phyloP scores from a whole-genome alignment of 2,888 invertebrate species.

The Pseudococcus viburni region DNA sequence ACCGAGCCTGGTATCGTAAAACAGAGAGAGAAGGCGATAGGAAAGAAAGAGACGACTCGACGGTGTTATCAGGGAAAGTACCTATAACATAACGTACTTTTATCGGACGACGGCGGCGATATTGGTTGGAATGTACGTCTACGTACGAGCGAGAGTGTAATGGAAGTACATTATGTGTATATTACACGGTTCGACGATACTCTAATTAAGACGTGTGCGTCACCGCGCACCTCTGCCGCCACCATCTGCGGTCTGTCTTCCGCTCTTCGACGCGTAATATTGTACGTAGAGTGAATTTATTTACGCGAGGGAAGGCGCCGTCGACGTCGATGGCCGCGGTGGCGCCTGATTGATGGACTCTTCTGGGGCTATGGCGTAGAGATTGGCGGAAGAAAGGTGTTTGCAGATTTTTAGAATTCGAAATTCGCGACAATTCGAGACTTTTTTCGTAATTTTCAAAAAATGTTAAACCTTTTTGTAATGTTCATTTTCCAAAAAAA shows the following conservation, averaged over 20 bases:
- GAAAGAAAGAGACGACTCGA: not conserved
- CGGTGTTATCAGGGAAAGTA: not conserved
- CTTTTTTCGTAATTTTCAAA: too few relatives aligned
- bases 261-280: not conserved
- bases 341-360: too few relatives aligned
- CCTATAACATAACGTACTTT: not conserved
- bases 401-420: too few relatives aligned
- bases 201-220: conserved; percentile 39
- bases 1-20: too few relatives aligned
- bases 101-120: conserved; percentile 6
- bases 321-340: not conserved
- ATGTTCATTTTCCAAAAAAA: too few relatives aligned
- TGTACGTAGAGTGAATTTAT: not conserved
- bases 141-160: not conserved
- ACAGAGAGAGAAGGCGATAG: too few relatives aligned
- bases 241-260: not conserved
- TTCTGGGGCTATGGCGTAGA: too few relatives aligned
- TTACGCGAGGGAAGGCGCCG: not conserved
- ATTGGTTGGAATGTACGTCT: not conserved
- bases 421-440: too few relatives aligned
- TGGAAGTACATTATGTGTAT: conserved; percentile 22
- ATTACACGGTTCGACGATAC: conserved; percentile 21
- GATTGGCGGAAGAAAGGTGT: too few relatives aligned
- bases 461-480: too few relatives aligned
- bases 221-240: not conserved